Base-by-base conservation (phyloP, 2,888 invertebrate genomes). In the Meiosimyza platycephala region DNA sequence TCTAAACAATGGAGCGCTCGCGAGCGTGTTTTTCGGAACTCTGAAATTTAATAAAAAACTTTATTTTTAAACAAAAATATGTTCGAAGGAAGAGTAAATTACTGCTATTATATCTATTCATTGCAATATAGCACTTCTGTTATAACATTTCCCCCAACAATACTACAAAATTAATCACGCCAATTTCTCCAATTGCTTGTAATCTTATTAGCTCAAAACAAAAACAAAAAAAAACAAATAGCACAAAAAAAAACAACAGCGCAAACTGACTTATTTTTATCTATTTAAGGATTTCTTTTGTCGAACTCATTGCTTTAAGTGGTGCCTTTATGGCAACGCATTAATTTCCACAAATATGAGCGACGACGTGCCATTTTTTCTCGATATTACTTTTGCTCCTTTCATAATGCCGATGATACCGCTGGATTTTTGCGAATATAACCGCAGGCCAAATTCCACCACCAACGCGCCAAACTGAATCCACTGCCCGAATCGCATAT, bases 101-200 rank as follows among this genome's bases (percentile, higher is more conserved):
- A n/a, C 13, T 51, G 3, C 51, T 55, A 55, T 55, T 12, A 55
- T 55, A 55, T 55, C n/a, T 18, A 18, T 57, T 11, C 22, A 57
- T 28, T 57, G 13, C 15, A 3, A 5, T 18, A 6, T 12, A 13
- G 57, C 57, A 28, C 22, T 28, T 11, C 57, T 22, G 57, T 9
- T 12, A 40, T 6, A 6, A 9, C 40, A 40, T 40, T 40, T 40
- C 40, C 40, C 40, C 40, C 40, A 40, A 62, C 33, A 22, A 28
- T 9, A 62, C 28, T 28, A 4, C 40, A 22, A 40, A 51, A 75
- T 68, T 71, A 54, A 75, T 73, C 28, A 52, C 50, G 63, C 15
- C 71, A 71, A 75, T 75, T 73, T 75, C 62, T 75, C 68, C 67
- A 63, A 72, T 75, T 75, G 66, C 63, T 71, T 50, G n/a, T 28